Evolutionary conservation across 1,140 invertebrate species (phyloP).

Genomic region (Palaemon carinicauda): DNA sequence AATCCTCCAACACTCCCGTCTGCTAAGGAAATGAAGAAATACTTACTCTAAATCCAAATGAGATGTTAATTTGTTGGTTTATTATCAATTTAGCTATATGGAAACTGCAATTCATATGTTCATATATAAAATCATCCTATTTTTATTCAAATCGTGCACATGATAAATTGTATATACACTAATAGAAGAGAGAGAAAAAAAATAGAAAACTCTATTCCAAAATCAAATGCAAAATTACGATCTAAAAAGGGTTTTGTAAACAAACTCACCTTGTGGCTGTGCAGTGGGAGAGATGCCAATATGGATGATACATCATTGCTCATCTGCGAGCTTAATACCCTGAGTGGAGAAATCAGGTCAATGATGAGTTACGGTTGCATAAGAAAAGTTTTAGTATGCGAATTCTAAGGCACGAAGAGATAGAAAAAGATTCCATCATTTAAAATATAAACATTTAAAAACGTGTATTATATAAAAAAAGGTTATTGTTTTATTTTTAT

Average conservation of each 20-base stretch:
- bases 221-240: background rate
- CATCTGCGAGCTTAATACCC: slow-evolving; percentile 43
- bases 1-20: slow-evolving; percentile 36
- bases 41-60: no score
- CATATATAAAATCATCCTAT: background rate
- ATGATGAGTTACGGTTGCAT: background rate
- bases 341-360: background rate
- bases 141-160: no score
- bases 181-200: no score
- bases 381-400: background rate
- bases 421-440: no score
- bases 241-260: background rate
- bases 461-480: no score
- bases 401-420: no score
- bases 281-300: slow-evolving; percentile 23
- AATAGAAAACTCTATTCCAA: no score
- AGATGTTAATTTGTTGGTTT: no score
- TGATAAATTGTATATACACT: no score
- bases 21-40: background rate
- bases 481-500: no score
- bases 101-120: background rate
- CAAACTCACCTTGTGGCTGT: slow-evolving; percentile 20
- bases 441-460: no score
- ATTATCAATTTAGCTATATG: no score
- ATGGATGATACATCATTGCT: slow-evolving; percentile 24